Evolutionary conservation across 2,888 invertebrate genomes (phyloP), one percentile per base, ranked within the genome.

Genomic region (Acleris literana): DNA sequence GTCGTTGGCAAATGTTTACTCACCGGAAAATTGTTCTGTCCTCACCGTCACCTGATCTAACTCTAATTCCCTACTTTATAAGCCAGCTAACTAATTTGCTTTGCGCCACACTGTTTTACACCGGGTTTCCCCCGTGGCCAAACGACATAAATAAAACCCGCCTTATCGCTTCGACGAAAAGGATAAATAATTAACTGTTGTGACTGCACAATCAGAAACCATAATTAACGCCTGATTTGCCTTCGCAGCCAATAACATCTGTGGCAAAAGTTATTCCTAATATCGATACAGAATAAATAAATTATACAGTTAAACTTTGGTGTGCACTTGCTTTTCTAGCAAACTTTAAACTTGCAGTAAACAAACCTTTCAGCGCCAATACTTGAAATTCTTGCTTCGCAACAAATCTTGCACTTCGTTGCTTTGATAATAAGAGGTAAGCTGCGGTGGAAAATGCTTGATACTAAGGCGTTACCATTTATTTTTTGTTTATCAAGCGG

Each of bases 1-100:
- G 81, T 81, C 79, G 78, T 80, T 81, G 79, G 72, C 69, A 71
- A 75, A 75, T 78, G 20, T 43, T 39, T 64, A 61, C 61, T 68
- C 20, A 60, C 60, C 51, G 55, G 49, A 58, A 68, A 64, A 68
- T 64, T 60, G 48, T 53, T 61, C 44, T 59, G 54, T 33, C 68
- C 56, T 22, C 46, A 39, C 55, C 51, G 33, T 56, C 29, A 20
- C 52, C 18, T 44, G 39, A 7, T 52, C 22, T 18, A 16, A 29
- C 33, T 46, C 17, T 63, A 20, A 29, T 48, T 55, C 49, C n/a
- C 49, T 25, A n/a, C 18, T 55, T 49, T 56, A 56, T 43, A 49
- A 17, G 56, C 56, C 25, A 56, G 22, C 39, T 49, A 48, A 43
- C 55, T 49, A 52, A 46, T 52, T 56, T 17, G 33, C n/a, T 17